Conservation (phyloP, 2,113 vertebrate genomes). For the Myiagra hebetior region DNA sequence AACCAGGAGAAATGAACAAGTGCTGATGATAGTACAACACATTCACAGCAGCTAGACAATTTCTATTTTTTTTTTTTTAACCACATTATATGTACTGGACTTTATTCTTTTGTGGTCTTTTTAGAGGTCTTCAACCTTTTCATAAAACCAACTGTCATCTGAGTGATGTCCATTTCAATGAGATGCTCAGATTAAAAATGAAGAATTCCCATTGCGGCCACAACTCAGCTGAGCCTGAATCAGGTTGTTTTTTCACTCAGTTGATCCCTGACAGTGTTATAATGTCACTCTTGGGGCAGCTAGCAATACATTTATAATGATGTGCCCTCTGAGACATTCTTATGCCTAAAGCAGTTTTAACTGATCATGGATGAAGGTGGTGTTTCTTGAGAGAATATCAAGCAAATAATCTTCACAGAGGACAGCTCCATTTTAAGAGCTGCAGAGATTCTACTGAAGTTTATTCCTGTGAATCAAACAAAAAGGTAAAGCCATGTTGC, state of each 20-base stretch:
- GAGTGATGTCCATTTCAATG: background rate
- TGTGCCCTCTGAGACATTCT: background rate
- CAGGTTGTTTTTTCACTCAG: background rate
- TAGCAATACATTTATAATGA: background rate
- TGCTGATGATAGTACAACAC: background rate
- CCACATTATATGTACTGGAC: background rate
- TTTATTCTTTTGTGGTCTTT: background rate
- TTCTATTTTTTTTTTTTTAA: background rate
- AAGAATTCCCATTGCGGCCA: background rate
- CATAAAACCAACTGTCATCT: background rate
- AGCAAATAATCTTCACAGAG: background rate
- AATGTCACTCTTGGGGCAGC: background rate
- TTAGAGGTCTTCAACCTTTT: background rate
- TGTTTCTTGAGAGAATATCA: background rate
- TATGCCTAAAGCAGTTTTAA: background rate
- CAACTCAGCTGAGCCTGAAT: background rate
- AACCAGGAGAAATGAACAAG: background rate
- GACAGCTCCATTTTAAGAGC: background rate
- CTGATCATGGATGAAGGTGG: background rate
- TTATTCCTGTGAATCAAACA: background rate
- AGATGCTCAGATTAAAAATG: background rate
- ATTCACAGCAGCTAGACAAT: background rate
- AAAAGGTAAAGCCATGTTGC: background rate
- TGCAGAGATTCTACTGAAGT: background rate
- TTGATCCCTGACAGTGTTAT: background rate